These are phyloP conservation scores for Bembecia ichneumoniformis DNA, from an alignment of 2,888 invertebrate genomes.

Conservation along the genomic window DNA sequence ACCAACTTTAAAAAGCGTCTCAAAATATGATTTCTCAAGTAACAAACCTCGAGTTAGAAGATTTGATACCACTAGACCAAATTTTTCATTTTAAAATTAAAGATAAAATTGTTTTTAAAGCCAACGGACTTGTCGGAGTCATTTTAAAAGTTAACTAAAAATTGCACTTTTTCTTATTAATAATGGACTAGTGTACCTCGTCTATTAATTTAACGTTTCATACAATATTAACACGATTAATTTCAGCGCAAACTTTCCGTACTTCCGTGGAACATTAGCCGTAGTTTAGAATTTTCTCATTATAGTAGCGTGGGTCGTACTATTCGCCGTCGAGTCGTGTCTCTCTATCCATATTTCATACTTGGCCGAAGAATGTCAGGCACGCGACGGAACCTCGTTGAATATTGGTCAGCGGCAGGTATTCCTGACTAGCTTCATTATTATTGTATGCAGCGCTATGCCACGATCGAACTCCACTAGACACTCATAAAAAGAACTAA, in stretches of 20 bases:
- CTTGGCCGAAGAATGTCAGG: conserved; percentile 37
- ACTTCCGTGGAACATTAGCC: background rate
- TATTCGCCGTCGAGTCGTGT: conserved; percentile 27
- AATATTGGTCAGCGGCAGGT: conserved; percentile 42
- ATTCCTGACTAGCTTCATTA: conserved; percentile 49
- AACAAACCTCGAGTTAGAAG: no score
- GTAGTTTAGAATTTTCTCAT: conserved; percentile 32
- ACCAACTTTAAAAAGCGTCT: no score
- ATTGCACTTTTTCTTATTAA: no score
- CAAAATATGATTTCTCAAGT: no score
- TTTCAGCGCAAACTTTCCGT: background rate
- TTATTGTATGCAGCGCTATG: conserved; percentile 33
- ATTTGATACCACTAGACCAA: no score
- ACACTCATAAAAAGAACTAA: background rate
- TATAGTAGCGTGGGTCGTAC: conserved; percentile 18
- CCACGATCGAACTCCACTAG: background rate
- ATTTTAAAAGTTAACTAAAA: no score
- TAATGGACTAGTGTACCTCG: no score
- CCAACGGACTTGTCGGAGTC: no score
- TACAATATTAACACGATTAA: no score
- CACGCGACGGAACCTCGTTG: conserved; percentile 33
- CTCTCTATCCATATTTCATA: conserved; percentile 49
- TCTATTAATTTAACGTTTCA: no score
- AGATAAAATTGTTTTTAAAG: no score
- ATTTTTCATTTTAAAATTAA: no score